A percentile compares a stretch with the other conserved stretches of the same genome.
Conservation (phyloP, 2,797 vertebrate genomes). For the Tokudaia tokunoshimensis region DNA sequence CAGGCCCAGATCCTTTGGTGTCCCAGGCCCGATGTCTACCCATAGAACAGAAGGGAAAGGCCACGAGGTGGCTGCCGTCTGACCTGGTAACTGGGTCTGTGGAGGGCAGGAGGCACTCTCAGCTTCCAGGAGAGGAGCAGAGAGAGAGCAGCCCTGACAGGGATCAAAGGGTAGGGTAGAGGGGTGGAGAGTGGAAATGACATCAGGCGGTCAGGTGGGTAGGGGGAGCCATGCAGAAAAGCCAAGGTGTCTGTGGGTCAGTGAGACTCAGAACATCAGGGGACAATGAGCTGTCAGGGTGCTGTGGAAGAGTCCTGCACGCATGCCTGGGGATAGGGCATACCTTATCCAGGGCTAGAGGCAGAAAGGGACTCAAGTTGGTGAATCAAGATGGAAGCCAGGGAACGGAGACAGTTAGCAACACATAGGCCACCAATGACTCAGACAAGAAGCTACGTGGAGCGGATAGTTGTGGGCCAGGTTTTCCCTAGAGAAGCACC, state of each 20-base stretch:
- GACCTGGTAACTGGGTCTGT: too few species aligned
- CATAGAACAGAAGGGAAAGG: not conserved
- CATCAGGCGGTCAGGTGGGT: not conserved
- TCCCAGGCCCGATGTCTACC: not conserved
- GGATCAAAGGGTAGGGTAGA: rapidly evolving
- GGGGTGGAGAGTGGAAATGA: rapidly evolving
- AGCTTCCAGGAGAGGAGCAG: not conserved
- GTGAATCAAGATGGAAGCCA: not conserved
- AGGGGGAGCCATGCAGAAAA: rapidly evolving
- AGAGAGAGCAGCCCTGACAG: not conserved
- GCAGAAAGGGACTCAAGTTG: rapidly evolving
- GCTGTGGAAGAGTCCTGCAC: not conserved
- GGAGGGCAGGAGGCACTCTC: not conserved
- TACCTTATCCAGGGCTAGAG: not conserved
- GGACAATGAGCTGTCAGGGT: not conserved
- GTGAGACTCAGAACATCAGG: not conserved
- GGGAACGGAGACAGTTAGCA: rapidly evolving
- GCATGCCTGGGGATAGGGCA: rapidly evolving
- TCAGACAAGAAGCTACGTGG: not conserved
- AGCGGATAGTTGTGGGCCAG: rapidly evolving
- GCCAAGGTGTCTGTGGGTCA: rapidly evolving
- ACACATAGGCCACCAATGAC: rapidly evolving
- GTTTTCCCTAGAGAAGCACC: not conserved
- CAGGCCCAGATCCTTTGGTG: not conserved
- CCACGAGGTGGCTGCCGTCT: not conserved